Base-by-base conservation (phyloP, 2,888 invertebrate species). In the Papilio elwesi region DNA sequence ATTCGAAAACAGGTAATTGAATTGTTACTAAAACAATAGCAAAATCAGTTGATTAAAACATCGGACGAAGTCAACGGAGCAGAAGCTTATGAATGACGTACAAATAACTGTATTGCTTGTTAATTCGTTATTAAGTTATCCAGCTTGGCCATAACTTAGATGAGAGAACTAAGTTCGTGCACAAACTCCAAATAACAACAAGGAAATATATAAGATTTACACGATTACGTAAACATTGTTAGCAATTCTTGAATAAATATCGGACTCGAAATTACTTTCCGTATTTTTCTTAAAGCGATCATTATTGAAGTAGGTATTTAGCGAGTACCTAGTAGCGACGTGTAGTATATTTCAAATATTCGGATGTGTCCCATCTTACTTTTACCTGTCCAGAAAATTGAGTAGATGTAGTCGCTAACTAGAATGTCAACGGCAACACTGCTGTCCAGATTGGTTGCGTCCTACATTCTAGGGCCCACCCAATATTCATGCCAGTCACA, bases 81-180 rank as follows among this genome's bases (percentile, higher is more conserved):
- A 36, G 7, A 38, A 36, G n/a, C 59, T 62, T 15, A 38, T 9
- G 2, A n/a, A 59, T 62, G 13, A 38, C 13, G 38, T 59, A 38
- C 38, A 38, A 59, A 59, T 59, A 43, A 59, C n/a, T 38, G n/a
- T 43, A 62, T 11, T 62, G 15, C 43, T 43, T 43, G 43, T 43
- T 15, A 52, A 52, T 36, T 43, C 36, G 15, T 43, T 62, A 10
- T 6, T 15, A 43, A 62, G 59, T 62, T 15, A n/a, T n/a, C n/a
- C n/a, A 43, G 3, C 43, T 62, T 43, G 43, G 43, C 59, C 15
- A 62, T 62, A 62, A 62, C 59, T 62, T 62, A 62, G 59, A 62
- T 62, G 59, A 62, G 59, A 62, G 59, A 62, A 62, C 59, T 62
- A n/a, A 43, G 43, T 62, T 62, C n/a, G 51, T 51, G 13, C 26